phyloP scores from a whole-genome alignment of 2,113 vertebrate species.

The Chlamydotis undulata region DNA sequence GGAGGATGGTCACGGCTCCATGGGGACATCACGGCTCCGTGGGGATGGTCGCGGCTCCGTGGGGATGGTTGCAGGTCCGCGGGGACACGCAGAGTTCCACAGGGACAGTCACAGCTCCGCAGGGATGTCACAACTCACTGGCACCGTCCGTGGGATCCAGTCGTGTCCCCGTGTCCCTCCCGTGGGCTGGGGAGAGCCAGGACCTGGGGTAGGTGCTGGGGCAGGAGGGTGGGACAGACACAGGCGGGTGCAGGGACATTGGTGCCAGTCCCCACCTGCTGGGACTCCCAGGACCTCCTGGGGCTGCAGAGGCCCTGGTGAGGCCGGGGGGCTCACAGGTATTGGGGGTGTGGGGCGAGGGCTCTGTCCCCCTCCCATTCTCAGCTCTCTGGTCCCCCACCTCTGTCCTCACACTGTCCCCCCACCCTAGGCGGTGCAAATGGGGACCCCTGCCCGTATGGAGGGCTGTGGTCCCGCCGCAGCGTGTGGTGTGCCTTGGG shows the following conservation, averaged over 20 bases:
- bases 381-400: too few relatives aligned
- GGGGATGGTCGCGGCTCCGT: fast-evolving
- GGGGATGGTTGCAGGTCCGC: not conserved
- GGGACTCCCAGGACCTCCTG: not conserved
- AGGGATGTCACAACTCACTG: not conserved
- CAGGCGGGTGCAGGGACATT: fast-evolving
- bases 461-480: not conserved
- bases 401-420: not conserved
- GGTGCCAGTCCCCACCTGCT: not conserved
- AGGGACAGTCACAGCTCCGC: not conserved
- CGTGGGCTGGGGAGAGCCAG: not conserved
- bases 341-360: not conserved
- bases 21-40: not conserved
- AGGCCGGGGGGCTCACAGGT: not conserved
- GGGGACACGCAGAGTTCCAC: too few relatives aligned
- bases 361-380: not conserved
- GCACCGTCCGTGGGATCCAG: fast-evolving
- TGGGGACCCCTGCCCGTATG: not conserved
- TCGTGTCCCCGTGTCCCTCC: not conserved
- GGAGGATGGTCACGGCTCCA: too few relatives aligned
- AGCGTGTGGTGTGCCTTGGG: not conserved
- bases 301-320: not conserved
- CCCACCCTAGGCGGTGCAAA: not conserved
- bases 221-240: not conserved
- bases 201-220: not conserved